These are phyloP conservation scores for Drosophila paulistorum DNA, from an alignment of 1,140 invertebrate genomes.

Conservation along the genomic window DNA sequence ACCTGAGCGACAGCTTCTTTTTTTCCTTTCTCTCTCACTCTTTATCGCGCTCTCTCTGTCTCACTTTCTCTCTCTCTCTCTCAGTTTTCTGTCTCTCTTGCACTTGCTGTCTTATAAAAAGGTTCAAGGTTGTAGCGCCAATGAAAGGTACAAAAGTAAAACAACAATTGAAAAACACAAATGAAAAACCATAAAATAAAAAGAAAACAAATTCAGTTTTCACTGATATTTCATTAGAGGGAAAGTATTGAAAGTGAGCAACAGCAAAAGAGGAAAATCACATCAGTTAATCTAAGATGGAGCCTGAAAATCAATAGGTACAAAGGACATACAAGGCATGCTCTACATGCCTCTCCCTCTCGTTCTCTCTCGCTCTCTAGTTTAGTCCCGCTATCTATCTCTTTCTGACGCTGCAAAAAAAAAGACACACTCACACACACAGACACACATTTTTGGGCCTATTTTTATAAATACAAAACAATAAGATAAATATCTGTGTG, in stretches of 20 bases:
- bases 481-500: constrained; percentile 28
- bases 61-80: background rate
- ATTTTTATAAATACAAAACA: constrained; percentile 59
- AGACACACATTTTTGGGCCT: constrained; percentile 40
- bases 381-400: constrained; percentile 1
- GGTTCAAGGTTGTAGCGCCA: constrained; percentile 53
- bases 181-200: constrained; percentile 41
- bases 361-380: constrained; percentile 19
- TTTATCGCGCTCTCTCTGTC: background rate
- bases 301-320: constrained; percentile 57
- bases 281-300: constrained; percentile 27
- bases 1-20: constrained; percentile 8
- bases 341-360: background rate
- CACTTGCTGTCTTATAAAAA: constrained; percentile 15
- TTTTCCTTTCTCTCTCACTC: constrained; percentile 3
- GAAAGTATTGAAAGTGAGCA: constrained; percentile 12
- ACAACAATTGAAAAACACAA: background rate
- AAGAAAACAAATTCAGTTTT: constrained; percentile 10
- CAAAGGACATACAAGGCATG: constrained; percentile 44
- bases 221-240: constrained; percentile 1
- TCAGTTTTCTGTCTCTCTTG: background rate
- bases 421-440: constrained; percentile 9
- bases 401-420: constrained; percentile 22
- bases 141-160: constrained; percentile 3
- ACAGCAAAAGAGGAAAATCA: constrained; percentile 28